Conservation (phyloP, 2,113 vertebrate species). For the Cyprinus carpio region DNA sequence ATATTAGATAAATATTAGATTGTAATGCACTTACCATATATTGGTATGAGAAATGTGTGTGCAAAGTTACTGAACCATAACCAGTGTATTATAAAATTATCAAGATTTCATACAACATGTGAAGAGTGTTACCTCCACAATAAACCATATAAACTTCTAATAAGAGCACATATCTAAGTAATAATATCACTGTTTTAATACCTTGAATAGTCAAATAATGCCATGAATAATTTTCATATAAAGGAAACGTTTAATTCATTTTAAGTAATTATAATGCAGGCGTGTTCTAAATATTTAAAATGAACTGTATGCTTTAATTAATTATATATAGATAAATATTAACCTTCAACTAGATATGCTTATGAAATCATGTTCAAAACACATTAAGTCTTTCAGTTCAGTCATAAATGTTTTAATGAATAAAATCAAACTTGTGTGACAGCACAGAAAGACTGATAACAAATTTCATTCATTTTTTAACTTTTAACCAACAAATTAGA, state of each 20-base stretch:
- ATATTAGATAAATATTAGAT: no score
- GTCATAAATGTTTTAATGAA: not conserved
- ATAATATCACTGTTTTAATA: not conserved
- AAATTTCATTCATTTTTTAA: not conserved
- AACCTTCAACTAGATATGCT: not conserved
- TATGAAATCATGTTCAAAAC: not conserved
- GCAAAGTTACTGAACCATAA: no score
- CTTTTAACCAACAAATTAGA: not conserved
- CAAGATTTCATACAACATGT: not conserved
- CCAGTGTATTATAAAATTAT: no score
- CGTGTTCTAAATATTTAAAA: not conserved
- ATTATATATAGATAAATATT: not conserved
- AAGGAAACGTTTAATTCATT: not conserved
- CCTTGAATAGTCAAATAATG: not conserved
- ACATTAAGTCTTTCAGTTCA: not conserved
- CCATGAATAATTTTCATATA: not conserved
- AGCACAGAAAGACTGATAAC: not conserved
- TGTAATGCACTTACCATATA: no score
- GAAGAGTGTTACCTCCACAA: not conserved
- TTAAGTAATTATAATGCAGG: not conserved
- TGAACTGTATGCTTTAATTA: not conserved
- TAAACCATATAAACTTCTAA: not conserved
- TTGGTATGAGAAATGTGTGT: no score
- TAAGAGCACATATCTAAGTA: not conserved
- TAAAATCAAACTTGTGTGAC: not conserved